Base-by-base conservation (phyloP, 2,797 vertebrate species). In the Channallabes apus region DNA sequence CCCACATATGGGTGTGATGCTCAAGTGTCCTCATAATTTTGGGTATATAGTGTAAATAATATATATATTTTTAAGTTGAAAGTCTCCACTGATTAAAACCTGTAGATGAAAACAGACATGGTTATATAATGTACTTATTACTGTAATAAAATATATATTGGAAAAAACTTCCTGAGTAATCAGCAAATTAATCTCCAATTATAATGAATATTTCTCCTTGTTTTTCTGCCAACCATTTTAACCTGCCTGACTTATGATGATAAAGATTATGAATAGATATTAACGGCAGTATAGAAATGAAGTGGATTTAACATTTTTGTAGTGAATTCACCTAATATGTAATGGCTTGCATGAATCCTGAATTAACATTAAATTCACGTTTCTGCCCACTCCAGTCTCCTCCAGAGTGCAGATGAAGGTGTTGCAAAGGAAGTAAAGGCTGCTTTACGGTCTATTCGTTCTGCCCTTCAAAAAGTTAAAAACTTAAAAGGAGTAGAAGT, bases 401-500 rank as follows among this genome's bases (percentile, higher is more conserved):
- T 99, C 38, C 96, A 95, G 91, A 97, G 96, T 82, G 89, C 92
- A 1, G 94, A 99, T 68, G 89, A 94, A 88, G 91, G 94, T 9
- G 94, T 96, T 89, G 93, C 92, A 3, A 90, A 88, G 3, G 93
- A 96, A 90, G 94, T 98, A 86, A 98, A 95, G 92, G 90, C 84
- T 29, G 95, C 91, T 73, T 91, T 99, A 73, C 91, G 92, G 92
- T 91, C 94, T 84, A 92, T 97, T 64, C 84, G 94, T 59, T 91
- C 96, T 0, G 92, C 95, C 58, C 92, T 98, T 84, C 88, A 93
- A 89, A 93, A 90, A 90, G 91, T 91, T 86, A 94, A 92, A 90
- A 93, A 89, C 89, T 92, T 91, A 84, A 97, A 96, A 93, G 97
- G 96, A 88, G 90, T 96, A 11, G 94, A 97, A 86, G 94, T 94